Percentiles rank a stretch among this genome's conserved stretches.
These are phyloP conservation scores for Parauchenoglanis ngamensis DNA, from an alignment of 2,797 vertebrate genomes.

Conservation along the genomic window DNA sequence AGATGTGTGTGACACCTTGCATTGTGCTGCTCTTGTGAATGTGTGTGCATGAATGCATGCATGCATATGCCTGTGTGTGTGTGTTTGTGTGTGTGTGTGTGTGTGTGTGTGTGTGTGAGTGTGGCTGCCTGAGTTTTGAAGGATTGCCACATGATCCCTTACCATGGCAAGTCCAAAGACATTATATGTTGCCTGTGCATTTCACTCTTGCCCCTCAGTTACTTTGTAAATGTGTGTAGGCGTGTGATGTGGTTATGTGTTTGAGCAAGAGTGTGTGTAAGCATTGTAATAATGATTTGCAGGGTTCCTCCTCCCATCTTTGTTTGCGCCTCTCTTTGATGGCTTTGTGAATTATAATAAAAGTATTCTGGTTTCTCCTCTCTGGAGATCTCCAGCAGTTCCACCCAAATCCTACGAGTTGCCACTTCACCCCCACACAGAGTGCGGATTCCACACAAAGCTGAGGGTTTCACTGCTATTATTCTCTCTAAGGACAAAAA, in stretches of 20 bases:
- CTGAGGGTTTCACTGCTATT: conserved; percentile 39
- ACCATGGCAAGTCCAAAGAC: conserved; percentile 33
- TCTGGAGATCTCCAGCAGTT: conserved; percentile 17
- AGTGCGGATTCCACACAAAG: conserved; percentile 22
- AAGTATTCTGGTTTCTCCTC: conserved; percentile 39
- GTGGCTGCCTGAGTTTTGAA: conserved; percentile 48
- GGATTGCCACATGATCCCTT: conserved; percentile 47
- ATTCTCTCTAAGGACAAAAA: conserved; percentile 26
- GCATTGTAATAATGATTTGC: conserved; percentile 38
- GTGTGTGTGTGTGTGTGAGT: conserved; percentile 62
- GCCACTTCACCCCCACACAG: conserved; percentile 9
- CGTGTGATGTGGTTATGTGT: conserved; percentile 33
- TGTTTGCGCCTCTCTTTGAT: conserved; percentile 39
- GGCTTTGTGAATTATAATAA: conserved; percentile 44
- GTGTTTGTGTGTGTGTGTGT: conserved; percentile 50
- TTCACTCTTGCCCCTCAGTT: not conserved
- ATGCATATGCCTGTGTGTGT: conserved; percentile 56
- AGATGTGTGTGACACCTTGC: conserved; percentile 75
- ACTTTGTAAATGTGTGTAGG: conserved; percentile 20
- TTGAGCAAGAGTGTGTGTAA: conserved; percentile 13
- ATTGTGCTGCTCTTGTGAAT: conserved; percentile 55
- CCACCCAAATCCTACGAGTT: conserved; percentile 16
- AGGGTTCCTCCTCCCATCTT: conserved; percentile 38
- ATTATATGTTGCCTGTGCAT: conserved; percentile 28
- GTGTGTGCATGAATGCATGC: conserved; percentile 10